phyloP scores from a whole-genome alignment of 2,888 invertebrate species.

The Melinaea marsaeus region DNA sequence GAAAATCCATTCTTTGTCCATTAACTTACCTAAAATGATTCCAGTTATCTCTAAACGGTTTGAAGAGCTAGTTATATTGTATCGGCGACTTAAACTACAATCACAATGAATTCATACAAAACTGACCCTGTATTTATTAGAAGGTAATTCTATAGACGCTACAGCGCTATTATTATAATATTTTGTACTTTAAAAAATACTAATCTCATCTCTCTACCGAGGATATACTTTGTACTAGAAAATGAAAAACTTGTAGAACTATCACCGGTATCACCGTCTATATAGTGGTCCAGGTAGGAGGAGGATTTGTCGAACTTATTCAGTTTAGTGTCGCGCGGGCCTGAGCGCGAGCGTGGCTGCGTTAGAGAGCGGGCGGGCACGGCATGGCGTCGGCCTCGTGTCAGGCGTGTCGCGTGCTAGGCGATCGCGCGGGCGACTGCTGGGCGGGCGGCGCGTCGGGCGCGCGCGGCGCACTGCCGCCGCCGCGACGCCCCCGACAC shows the following conservation, averaged over 20 bases:
- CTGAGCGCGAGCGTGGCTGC: conserved; percentile 47
- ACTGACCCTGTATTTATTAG: conserved; percentile 77
- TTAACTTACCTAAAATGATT: conserved; percentile 66
- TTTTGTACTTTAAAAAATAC: conserved; percentile 77
- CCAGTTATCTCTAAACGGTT: conserved; percentile 65
- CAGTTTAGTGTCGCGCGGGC: conserved; percentile 69
- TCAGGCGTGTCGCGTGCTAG: conserved; percentile 9
- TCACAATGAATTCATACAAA: conserved; percentile 78
- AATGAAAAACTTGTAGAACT: conserved; percentile 40
- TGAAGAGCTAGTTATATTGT: conserved; percentile 64
- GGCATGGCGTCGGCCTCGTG: conserved; percentile 37
- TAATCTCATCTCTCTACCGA: conserved; percentile 58
- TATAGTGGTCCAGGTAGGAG: conserved; percentile 77
- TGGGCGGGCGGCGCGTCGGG: conserved; percentile 73
- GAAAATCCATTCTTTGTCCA: conserved; percentile 10
- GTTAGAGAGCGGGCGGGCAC: conserved; percentile 37
- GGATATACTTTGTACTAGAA: conserved; percentile 73
- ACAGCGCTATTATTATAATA: conserved; percentile 70
- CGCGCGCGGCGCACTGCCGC: conserved; percentile 78
- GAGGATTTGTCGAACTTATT: conserved; percentile 78
- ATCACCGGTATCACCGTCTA: conserved; percentile 56
- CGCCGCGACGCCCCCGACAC: conserved; percentile 52
- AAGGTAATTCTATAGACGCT: conserved; percentile 69
- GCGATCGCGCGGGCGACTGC: conserved; percentile 49
- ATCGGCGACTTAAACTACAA: conserved; percentile 74